A percentile compares a stretch with the other conserved stretches of the same genome.
Evolutionary conservation across 2,797 vertebrate genomes (phyloP).

Genomic region (Neosalanx taihuensis): DNA sequence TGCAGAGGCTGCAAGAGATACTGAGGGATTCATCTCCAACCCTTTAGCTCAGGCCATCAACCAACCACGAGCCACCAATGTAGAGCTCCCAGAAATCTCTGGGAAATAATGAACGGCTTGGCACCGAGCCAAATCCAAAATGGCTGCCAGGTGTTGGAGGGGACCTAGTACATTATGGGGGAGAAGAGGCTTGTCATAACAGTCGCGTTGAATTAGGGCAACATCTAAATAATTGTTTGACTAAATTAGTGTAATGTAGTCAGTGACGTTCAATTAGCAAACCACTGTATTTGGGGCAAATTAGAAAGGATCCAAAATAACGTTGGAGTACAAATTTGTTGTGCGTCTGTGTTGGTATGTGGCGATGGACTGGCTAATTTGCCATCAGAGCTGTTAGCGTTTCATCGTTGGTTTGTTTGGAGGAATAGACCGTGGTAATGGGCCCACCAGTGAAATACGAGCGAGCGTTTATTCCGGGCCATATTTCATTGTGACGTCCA

Average conservation of each 20-base stretch:
- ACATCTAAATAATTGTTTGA: conserved; percentile 66
- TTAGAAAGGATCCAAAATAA: conserved; percentile 24
- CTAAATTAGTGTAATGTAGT: conserved; percentile 63
- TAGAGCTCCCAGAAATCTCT: conserved; percentile 44
- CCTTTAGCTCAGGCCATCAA: conserved; percentile 44
- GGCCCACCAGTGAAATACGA: conserved; percentile 49
- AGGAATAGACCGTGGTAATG: conserved; percentile 43
- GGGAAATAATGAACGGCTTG: conserved; percentile 59
- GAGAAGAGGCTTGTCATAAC: conserved; percentile 47
- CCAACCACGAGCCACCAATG: conserved; percentile 49
- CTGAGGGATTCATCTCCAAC: conserved; percentile 36
- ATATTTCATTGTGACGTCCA: conserved; percentile 57
- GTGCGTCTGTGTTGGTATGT: conserved; percentile 27
- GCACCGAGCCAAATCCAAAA: conserved; percentile 58
- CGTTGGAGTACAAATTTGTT: conserved; percentile 47
- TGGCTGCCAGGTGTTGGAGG: conserved; percentile 70
- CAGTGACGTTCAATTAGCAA: conserved; percentile 62
- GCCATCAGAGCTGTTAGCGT: conserved; percentile 19
- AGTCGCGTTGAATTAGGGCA: conserved; percentile 54
- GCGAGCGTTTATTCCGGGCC: conserved; percentile 50
- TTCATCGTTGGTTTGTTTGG: conserved; percentile 50
- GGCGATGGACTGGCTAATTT: conserved; percentile 44
- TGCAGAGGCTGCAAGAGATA: conserved; percentile 24
- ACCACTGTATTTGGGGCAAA: conserved; percentile 43
- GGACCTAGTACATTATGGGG: conserved; percentile 45